These are phyloP conservation scores for Cyanoliseus patagonus DNA, from an alignment of 2,113 vertebrate species.

Conservation along the genomic window DNA sequence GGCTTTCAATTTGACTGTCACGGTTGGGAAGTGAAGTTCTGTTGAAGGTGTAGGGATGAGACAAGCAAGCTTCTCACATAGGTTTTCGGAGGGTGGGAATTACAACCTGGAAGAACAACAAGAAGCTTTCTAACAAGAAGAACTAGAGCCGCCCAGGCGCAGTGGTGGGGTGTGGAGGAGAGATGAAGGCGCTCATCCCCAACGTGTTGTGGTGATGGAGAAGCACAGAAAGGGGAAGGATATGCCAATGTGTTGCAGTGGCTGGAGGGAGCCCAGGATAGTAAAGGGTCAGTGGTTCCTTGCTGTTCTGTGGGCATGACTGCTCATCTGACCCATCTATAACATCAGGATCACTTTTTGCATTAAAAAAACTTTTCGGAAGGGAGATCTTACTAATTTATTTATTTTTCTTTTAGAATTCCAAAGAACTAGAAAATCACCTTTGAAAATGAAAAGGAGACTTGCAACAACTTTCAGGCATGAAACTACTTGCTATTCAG, in stretches of 20 bases:
- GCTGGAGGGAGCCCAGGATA: background rate
- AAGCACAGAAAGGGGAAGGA: background rate
- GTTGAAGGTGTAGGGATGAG: background rate
- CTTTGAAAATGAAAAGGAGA: background rate
- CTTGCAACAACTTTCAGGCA: background rate
- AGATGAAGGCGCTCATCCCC: background rate
- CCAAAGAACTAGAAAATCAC: background rate
- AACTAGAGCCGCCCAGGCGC: background rate
- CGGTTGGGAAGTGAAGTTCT: background rate
- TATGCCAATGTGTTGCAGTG: background rate
- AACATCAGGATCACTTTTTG: background rate
- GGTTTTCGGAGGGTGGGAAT: background rate
- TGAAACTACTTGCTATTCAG: background rate
- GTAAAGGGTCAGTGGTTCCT: background rate
- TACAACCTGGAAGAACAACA: background rate
- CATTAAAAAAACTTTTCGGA: background rate
- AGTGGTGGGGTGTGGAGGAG: no score
- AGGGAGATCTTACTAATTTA: background rate
- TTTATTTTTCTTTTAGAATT: background rate
- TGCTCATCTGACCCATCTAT: background rate
- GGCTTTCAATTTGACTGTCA: background rate
- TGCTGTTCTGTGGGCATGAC: accelerated
- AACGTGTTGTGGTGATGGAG: accelerated
- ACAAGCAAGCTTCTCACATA: background rate
- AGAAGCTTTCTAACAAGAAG: background rate